phyloP scores from a whole-genome alignment of 2,888 invertebrate genomes.

The Gymnoscelis rufifasciata region DNA sequence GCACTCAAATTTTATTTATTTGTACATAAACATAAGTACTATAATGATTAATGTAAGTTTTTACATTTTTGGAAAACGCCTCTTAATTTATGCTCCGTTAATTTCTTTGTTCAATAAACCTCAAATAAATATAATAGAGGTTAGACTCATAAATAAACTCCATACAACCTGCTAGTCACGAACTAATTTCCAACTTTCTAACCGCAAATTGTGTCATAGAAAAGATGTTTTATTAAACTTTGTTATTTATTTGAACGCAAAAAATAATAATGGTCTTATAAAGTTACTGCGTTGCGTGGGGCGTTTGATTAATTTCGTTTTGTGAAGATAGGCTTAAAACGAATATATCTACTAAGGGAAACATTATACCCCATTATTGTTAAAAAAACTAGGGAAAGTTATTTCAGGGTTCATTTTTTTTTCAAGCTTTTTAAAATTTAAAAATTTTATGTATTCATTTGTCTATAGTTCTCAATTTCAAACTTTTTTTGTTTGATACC shows the following conservation, averaged over 20 bases:
- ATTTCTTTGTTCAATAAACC: background rate
- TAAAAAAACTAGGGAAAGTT: background rate
- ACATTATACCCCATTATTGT: background rate
- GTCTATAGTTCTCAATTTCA: no score
- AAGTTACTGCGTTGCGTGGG: constrained; percentile 21
- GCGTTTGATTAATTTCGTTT: constrained; percentile 16
- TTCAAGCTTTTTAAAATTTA: no score
- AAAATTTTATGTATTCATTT: no score
- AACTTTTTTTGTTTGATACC: no score
- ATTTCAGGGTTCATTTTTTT: no score
- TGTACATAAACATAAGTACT: no score
- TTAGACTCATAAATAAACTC: background rate
- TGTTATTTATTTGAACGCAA: constrained; percentile 21
- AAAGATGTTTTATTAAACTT: constrained; percentile 21
- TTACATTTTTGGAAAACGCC: no score
- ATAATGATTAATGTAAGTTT: no score
- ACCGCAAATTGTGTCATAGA: constrained; percentile 19
- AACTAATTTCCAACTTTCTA: constrained; percentile 21
- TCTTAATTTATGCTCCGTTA: no score
- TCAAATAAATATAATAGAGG: background rate
- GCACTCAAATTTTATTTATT: no score
- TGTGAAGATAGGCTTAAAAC: background rate
- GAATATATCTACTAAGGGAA: background rate
- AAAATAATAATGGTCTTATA: constrained; percentile 22
- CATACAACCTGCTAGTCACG: constrained; percentile 13